These are phyloP conservation scores for Phoxinus phoxinus DNA, from an alignment of 2,113 vertebrate genomes.

Conservation along the genomic window DNA sequence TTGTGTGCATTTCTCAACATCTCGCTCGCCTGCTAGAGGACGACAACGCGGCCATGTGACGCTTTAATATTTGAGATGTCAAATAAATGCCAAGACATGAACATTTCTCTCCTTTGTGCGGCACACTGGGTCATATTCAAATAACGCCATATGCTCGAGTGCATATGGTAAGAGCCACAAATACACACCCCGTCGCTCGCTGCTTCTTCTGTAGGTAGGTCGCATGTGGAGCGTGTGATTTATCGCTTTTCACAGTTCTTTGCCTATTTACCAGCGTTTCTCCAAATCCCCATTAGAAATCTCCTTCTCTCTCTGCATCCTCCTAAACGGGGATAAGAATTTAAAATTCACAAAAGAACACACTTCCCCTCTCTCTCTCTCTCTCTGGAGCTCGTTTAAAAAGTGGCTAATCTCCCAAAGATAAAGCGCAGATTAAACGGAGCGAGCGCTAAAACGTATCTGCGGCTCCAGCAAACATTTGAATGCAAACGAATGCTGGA, in stretches of 20 bases:
- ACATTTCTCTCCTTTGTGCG: neutral
- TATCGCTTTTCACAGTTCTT: conserved; percentile 33
- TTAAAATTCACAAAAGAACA: conserved; percentile 73
- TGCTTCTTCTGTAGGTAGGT: conserved; percentile 30
- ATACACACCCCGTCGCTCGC: neutral
- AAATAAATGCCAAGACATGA: neutral
- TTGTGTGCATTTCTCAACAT: neutral
- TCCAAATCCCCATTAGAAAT: conserved; percentile 57
- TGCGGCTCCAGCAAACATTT: conserved; percentile 50
- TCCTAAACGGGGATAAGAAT: conserved; percentile 69
- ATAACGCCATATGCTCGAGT: conserved; percentile 5
- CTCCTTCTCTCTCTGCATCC: conserved; percentile 46
- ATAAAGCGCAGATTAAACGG: conserved; percentile 63
- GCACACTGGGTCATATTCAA: conserved; percentile 38
- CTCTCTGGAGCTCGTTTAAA: conserved; percentile 41
- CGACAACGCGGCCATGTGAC: neutral
- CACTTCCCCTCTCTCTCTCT: conserved; percentile 1
- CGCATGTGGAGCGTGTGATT: conserved; percentile 20
- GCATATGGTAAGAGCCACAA: conserved; percentile 21
- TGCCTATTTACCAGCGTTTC: conserved; percentile 46
- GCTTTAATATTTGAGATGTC: conserved; percentile 19
- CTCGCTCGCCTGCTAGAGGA: neutral
- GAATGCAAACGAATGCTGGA: conserved; percentile 56
- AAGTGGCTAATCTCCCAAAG: conserved; percentile 57
- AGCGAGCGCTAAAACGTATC: conserved; percentile 43